These are phyloP conservation scores for Neuroscelio doddi DNA, from an alignment of 2,888 invertebrate species.

Conservation along the genomic window DNA sequence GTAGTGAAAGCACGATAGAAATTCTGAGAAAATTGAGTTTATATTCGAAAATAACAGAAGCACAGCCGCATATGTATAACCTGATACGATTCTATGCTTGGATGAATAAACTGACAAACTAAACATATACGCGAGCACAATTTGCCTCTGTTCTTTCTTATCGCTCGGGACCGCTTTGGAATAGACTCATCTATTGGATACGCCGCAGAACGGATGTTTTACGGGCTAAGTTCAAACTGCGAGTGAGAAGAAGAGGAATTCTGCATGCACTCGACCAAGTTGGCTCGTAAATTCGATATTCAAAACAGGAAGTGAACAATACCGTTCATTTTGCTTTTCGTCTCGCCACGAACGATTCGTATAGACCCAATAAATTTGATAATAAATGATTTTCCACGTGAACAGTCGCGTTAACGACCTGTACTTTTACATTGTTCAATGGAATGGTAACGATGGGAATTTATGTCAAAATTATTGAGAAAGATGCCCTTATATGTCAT, in stretches of 20 bases:
- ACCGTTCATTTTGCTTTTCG: constrained; percentile 49
- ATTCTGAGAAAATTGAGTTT: no score
- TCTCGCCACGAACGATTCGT: constrained; percentile 6
- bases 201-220: constrained; percentile 57
- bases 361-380: constrained; percentile 5
- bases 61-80: constrained; percentile 8
- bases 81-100: constrained; percentile 9
- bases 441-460: no score
- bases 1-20: no score
- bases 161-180: constrained; percentile 48
- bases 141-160: constrained; percentile 17
- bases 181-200: constrained; percentile 51
- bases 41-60: no score
- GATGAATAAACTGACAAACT: constrained; percentile 4
- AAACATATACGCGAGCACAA: constrained; percentile 18
- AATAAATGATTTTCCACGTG: neutral
- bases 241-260: constrained; percentile 32
- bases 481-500: no score
- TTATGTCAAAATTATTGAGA: no score
- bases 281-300: constrained; percentile 66
- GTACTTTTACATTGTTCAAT: no score
- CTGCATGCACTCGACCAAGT: constrained; percentile 52
- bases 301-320: constrained; percentile 65
- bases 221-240: constrained; percentile 55
- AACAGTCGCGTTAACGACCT: no score